Conservation (phyloP, 2,797 vertebrate genomes). For the Tenualosa thibaudeaui region DNA sequence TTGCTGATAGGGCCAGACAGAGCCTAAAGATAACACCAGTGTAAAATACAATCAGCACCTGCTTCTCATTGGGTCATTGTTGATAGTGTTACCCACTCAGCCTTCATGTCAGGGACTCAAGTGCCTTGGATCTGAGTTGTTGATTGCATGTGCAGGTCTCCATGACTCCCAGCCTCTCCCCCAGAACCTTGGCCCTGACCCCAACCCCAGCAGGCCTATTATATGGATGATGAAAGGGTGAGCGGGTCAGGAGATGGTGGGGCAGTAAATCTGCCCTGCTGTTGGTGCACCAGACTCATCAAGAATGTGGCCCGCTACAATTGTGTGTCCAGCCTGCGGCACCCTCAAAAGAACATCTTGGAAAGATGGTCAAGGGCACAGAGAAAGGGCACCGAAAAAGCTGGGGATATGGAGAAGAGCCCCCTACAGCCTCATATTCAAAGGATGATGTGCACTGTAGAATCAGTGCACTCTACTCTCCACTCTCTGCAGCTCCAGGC, state of each 20-base stretch:
- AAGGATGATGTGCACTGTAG: slow-evolving; percentile 7
- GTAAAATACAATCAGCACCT: slow-evolving; percentile 39
- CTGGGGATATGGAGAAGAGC: slow-evolving; percentile 45
- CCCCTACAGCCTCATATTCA: slow-evolving; percentile 29
- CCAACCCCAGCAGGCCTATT: slow-evolving; percentile 33
- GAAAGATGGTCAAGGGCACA: slow-evolving; percentile 50
- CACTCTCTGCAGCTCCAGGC: not conserved
- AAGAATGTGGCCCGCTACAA: slow-evolving; percentile 48
- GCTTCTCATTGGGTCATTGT: slow-evolving; percentile 44
- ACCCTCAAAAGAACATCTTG: slow-evolving; percentile 53
- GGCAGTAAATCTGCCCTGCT: slow-evolving; percentile 44
- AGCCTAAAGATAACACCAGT: slow-evolving; percentile 29
- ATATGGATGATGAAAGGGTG: slow-evolving; percentile 53
- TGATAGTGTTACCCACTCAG: slow-evolving; percentile 34
- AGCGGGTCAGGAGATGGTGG: slow-evolving; percentile 31
- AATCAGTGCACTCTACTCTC: not conserved
- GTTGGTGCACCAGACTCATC: slow-evolving; percentile 45
- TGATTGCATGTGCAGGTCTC: slow-evolving; percentile 44
- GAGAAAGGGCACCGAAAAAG: slow-evolving; percentile 47
- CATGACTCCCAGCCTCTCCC: slow-evolving; percentile 38
- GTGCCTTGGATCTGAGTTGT: slow-evolving; percentile 47
- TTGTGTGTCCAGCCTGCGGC: slow-evolving; percentile 48
- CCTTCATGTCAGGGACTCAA: slow-evolving; percentile 18
- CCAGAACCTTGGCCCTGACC: slow-evolving; percentile 50
- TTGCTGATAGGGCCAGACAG: slow-evolving; percentile 49